These are phyloP conservation scores for Hydrochoerus hydrochaeris DNA, from an alignment of 2,113 vertebrate genomes.

Conservation along the genomic window DNA sequence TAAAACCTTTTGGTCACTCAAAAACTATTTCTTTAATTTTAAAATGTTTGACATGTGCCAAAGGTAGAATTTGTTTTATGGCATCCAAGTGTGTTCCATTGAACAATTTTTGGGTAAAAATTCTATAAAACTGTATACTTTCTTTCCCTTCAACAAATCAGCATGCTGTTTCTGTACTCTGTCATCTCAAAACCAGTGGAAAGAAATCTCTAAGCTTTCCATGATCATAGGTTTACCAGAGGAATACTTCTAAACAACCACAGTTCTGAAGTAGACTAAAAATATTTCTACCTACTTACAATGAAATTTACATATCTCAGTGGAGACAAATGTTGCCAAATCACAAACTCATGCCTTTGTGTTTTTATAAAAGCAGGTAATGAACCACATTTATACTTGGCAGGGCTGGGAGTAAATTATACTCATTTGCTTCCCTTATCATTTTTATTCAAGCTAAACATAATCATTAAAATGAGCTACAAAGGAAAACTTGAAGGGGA, in stretches of 20 bases:
- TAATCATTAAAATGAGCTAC: constrained; percentile 55
- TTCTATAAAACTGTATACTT: constrained; percentile 13
- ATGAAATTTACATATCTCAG: constrained; percentile 61
- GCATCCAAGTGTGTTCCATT: constrained; percentile 12
- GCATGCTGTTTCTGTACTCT: constrained; percentile 49
- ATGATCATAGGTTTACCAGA: constrained; percentile 67
- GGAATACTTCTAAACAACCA: constrained; percentile 62
- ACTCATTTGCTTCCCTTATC: constrained; percentile 58
- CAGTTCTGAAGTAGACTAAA: constrained; percentile 50
- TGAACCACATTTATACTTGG: constrained; percentile 47
- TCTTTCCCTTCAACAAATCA: constrained; percentile 58
- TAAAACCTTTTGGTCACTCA: constrained; percentile 14
- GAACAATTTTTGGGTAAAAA: constrained; percentile 16
- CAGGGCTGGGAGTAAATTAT: constrained; percentile 55
- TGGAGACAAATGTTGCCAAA: constrained; percentile 56
- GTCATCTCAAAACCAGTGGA: constrained; percentile 32
- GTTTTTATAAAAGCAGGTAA: constrained; percentile 64
- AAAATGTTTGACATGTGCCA: constrained; percentile 60
- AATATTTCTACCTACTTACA: constrained; percentile 65
- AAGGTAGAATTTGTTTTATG: constrained; percentile 63
- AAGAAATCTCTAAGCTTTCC: constrained; percentile 46
- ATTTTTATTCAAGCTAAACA: constrained; percentile 61
- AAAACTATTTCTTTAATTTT: constrained; percentile 54
- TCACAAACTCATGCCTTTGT: constrained; percentile 45
- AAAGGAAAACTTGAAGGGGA: background rate